phyloP scores from a whole-genome alignment of 1,140 invertebrate species.

The Eurosta solidaginis region DNA sequence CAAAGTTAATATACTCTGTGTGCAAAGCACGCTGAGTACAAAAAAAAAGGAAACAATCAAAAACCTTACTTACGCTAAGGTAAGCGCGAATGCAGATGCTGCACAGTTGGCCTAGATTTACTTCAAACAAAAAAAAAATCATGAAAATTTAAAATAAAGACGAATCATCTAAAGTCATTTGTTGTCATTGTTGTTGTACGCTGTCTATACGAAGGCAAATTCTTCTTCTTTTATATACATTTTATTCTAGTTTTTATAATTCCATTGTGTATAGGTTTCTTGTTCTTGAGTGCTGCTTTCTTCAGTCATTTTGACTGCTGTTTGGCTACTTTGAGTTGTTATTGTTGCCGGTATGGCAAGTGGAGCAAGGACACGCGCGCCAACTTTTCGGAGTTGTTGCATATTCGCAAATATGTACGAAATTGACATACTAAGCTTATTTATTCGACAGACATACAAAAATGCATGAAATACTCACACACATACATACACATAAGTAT shows the following conservation, averaged over 20 bases:
- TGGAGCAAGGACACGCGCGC: slow-evolving; percentile 23
- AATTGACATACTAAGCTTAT: not conserved
- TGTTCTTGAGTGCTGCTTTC: not conserved
- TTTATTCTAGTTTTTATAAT: not conserved
- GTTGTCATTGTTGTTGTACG: not conserved
- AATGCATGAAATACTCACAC: not conserved
- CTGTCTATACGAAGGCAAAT: not conserved
- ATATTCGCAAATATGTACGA: slow-evolving; percentile 9
- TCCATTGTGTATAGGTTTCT: not conserved
- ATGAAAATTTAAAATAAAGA: not conserved
- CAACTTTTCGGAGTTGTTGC: slow-evolving; percentile 26
- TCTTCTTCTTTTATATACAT: not conserved
- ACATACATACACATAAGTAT: not conserved
- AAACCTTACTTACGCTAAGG: too few species aligned
- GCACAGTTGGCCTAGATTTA: not conserved
- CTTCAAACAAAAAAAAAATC: not conserved
- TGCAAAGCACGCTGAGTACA: not conserved
- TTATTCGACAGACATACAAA: too few species aligned
- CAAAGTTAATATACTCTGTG: too few species aligned
- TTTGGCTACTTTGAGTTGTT: not conserved
- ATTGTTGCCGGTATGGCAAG: slow-evolving; percentile 15
- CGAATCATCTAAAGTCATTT: not conserved
- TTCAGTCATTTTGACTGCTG: not conserved
- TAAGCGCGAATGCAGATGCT: not conserved
- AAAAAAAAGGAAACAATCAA: not conserved